These are phyloP conservation scores for Heliconius sara DNA, from an alignment of 2,888 invertebrate species.

Conservation along the genomic window DNA sequence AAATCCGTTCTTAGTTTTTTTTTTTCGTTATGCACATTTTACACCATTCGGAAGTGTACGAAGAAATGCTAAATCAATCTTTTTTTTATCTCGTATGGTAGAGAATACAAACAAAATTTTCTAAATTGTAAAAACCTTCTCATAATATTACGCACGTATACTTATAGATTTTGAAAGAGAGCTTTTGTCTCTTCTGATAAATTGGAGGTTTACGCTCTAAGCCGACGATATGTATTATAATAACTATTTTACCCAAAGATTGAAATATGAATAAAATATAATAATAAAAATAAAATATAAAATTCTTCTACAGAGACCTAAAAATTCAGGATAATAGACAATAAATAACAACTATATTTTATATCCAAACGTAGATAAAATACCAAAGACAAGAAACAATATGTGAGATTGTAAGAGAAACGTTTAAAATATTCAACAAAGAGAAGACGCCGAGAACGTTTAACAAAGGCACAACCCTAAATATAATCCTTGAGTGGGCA, in stretches of 20 bases:
- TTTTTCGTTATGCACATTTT: no score
- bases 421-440: constrained; percentile 36
- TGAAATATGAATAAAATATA: no score
- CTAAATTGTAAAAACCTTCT: no score
- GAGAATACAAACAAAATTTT: no score
- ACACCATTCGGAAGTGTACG: no score
- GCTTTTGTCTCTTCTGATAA: no score
- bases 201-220: no score
- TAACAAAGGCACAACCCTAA: constrained; percentile 61
- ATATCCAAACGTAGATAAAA: neutral
- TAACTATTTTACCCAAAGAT: neutral
- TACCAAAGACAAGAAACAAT: constrained; percentile 4
- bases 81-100: no score
- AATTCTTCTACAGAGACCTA: neutral
- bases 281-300: neutral
- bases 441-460: constrained; percentile 53
- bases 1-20: no score
- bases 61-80: no score
- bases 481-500: constrained; percentile 77
- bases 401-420: constrained; percentile 45
- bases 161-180: no score
- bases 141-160: no score
- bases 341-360: neutral
- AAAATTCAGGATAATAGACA: neutral
- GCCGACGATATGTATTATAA: neutral